phyloP scores from a whole-genome alignment of 2,113 vertebrate genomes.

The Oryzias curvinotus region DNA sequence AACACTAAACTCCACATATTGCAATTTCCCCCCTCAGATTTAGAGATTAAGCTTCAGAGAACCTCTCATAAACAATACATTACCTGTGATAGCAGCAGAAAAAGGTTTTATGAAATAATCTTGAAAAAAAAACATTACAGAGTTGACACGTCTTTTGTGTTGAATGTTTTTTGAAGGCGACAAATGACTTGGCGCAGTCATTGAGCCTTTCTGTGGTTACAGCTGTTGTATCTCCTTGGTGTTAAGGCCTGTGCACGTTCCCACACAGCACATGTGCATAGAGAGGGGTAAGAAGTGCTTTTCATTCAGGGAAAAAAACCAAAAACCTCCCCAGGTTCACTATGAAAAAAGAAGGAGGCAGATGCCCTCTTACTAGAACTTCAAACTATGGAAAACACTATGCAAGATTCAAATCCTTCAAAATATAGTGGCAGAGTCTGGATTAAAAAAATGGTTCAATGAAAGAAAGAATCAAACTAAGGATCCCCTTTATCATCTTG shows the following conservation, averaged over 20 bases:
- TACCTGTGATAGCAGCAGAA: conserved; percentile 53
- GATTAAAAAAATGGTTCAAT: conserved; percentile 12
- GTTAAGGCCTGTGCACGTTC: conserved; percentile 72
- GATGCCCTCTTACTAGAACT: conserved; percentile 11
- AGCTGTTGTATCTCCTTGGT: conserved; percentile 45
- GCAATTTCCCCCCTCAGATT: conserved; percentile 38
- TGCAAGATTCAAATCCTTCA: conserved; percentile 12
- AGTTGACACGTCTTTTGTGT: conserved; percentile 29
- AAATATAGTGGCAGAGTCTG: conserved; percentile 15
- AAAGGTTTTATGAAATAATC: conserved; percentile 42
- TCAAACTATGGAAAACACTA: conserved; percentile 12
- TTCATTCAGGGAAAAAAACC: conserved; percentile 31
- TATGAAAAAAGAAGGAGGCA: conserved; percentile 18
- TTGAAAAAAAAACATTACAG: conserved; percentile 20
- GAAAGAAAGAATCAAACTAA: conserved; percentile 9
- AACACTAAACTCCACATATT: conserved; percentile 56
- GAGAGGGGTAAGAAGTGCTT: conserved; percentile 47
- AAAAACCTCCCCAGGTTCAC: conserved; percentile 5
- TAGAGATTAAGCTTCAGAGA: conserved; percentile 27
- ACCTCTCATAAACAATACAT: conserved; percentile 46
- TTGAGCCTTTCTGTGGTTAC: conserved; percentile 40
- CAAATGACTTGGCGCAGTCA: conserved; percentile 34
- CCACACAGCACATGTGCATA: conserved; percentile 62
- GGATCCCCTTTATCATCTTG: conserved; percentile 84
- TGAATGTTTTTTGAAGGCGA: conserved; percentile 19